Evolutionary conservation across 2,797 vertebrate genomes (phyloP), one percentile per base, ranked within the genome.

Genomic region (Hippocampus kuda): DNA sequence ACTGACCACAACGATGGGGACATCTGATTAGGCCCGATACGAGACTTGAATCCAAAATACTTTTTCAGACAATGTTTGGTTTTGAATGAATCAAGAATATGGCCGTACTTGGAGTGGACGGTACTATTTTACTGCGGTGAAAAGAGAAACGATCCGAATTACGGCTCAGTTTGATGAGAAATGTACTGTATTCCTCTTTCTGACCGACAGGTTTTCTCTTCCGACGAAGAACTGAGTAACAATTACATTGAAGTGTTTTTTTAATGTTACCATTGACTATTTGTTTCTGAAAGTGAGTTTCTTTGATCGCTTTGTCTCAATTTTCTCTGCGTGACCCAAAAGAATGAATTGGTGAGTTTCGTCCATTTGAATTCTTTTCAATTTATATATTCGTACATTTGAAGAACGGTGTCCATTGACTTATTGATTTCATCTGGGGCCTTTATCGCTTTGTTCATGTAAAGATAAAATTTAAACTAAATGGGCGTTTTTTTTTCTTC

Each of bases 381-480:
- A 80, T 75, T 75, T 79, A 76, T 74, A 80, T 81, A 81, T 77
- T 79, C 73, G 75, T 69, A 66, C 77, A 77, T 77, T 71, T 75
- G 68, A 72, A 74, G 72, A 79, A 80, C 54, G 69, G 77, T 67
- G 70, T 72, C 30, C 65, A 66, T 71, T 86, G 86, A 88, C 87
- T 85, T 85, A 86, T 84, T 65, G 78, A 64, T 81, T 88, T 87
- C 83, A 85, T 86, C 86, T 86, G 83, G 77, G 69, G 75, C 73
- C 64, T 73, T 38, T 38, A 65, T 20, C 80, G 73, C 75, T 78
- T 78, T 77, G 72, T 73, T 81, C 74, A 70, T 79, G 48, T 38
- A 67, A 67, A 75, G 70, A 77, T 76, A 71, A 74, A 77, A 85
- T 79, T 68, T 70, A 65, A 72, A 60, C 54, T 65, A 73, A 69